phyloP scores from a whole-genome alignment of 2,113 vertebrate species.

The Microtus richardsoni region DNA sequence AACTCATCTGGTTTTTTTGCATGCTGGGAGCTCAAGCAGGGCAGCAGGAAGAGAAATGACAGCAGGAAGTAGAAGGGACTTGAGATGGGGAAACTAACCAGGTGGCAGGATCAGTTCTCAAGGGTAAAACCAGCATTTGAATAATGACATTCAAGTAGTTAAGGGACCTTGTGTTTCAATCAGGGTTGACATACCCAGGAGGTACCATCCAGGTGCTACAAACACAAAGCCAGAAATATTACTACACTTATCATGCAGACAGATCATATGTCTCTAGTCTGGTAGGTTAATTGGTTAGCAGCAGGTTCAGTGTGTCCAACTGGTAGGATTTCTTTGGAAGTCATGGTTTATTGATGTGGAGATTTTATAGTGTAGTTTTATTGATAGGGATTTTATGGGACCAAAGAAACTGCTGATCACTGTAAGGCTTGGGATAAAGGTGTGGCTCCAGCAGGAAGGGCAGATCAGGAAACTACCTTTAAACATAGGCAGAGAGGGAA shows the following conservation, averaged over 20 bases:
- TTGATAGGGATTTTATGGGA: conserved; percentile 29
- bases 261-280: conserved; percentile 44
- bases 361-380: too few species aligned
- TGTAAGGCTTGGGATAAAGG: neutral
- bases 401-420: conserved; percentile 19
- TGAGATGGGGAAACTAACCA: conserved; percentile 16
- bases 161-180: conserved; percentile 34
- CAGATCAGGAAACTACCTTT: conserved; percentile 15
- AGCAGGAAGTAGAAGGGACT: neutral
- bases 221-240: conserved; percentile 41
- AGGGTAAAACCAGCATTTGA: conserved; percentile 58
- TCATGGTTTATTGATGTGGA: conserved; percentile 1
- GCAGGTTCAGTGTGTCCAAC: conserved; percentile 15
- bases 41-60: conserved; percentile 56
- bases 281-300: conserved; percentile 19
- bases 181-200: conserved; percentile 17
- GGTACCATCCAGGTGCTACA: neutral
- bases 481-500: neutral
- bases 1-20: conserved; percentile 56
- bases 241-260: neutral
- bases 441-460: conserved; percentile 10
- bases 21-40: conserved; percentile 39
- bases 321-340: conserved; percentile 48
- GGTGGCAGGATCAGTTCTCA: conserved; percentile 41
- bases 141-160: conserved; percentile 49